Conservation (phyloP, 2,113 vertebrate species). For the Sebastes fasciatus region DNA sequence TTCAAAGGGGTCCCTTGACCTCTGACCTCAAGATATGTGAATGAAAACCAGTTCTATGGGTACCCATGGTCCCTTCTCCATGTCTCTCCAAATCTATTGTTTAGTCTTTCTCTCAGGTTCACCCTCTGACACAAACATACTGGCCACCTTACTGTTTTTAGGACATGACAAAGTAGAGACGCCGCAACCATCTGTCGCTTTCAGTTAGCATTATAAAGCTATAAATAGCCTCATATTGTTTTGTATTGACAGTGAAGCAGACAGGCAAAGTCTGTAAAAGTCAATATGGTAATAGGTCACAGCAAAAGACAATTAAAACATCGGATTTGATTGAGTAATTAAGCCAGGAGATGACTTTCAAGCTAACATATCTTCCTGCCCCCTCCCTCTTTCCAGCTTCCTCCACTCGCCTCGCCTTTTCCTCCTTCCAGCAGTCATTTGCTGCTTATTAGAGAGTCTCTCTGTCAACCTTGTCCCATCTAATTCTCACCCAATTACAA, state of each 20-base stretch:
- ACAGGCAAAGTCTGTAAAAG: background rate
- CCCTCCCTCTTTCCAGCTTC: background rate
- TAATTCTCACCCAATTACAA: constrained; percentile 81
- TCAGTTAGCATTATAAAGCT: background rate
- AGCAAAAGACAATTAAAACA: background rate
- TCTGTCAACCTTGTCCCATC: constrained; percentile 76
- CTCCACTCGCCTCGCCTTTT: background rate
- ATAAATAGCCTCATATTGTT: background rate
- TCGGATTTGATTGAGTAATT: constrained; percentile 5
- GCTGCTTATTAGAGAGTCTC: constrained; percentile 70
- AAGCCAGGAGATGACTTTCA: constrained; percentile 3
- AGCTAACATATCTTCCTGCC: background rate
- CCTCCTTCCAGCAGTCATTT: constrained; percentile 61
- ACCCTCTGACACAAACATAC: background rate
- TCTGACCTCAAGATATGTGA: no score
- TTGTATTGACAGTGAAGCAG: background rate
- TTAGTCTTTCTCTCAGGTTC: background rate
- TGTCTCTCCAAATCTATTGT: background rate
- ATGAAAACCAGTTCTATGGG: no score
- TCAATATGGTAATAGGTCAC: background rate
- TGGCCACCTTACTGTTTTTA: background rate
- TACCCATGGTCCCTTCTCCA: background rate
- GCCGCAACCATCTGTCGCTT: background rate
- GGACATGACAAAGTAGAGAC: background rate
- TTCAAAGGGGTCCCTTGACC: no score